Evolutionary conservation across 2,113 vertebrate species (phyloP), one percentile per base, ranked within the genome.

Genomic region (Petromus typicus): DNA sequence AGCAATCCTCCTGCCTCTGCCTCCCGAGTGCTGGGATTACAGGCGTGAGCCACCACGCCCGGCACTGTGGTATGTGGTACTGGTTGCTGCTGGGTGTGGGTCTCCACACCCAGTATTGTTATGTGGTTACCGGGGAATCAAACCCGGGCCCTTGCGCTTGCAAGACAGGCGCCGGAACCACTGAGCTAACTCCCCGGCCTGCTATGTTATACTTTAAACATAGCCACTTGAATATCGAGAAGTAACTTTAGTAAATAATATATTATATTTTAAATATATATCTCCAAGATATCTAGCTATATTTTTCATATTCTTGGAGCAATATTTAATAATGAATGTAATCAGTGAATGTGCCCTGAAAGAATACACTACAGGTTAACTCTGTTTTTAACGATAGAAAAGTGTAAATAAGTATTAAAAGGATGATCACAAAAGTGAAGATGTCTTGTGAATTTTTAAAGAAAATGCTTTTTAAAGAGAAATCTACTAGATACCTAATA

Each of bases 261-360:
- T 57, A 54, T 22, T n/a, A 37, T 48, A 2, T 40, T 80, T 63
- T 86, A 67, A 93, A 43, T 40, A 91, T 59, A 10, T 79, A 27
- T 73, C 88, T 83, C 14, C 22, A 92, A 73, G 45, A 4, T 37
- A 75, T 7, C 12, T 82, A 18, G 80, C 5, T 40, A 20, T 82
- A 57, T 82, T 93, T 86, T 89, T 22, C 37, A 79, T 63, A 17
- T 34, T 20, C 34, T 43, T 13, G n/a, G 66, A 86, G 76, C 78
- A 61, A 82, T 71, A 91, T 86, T 94, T 89, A 91, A 82, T 54
- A 71, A 84, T 45, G 43, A 73, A 59, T 27, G 11, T 82, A 45
- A 14, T 27, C 27, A 56, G 2, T 48, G 89, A 34, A 9, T 25
- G 34, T 61, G 57, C 30, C 87, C 30, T 73, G 51, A 90, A 73